Evolutionary conservation across 23 tunicate species (phyloP).

Genomic region (Clavelina lepadiformis): DNA sequence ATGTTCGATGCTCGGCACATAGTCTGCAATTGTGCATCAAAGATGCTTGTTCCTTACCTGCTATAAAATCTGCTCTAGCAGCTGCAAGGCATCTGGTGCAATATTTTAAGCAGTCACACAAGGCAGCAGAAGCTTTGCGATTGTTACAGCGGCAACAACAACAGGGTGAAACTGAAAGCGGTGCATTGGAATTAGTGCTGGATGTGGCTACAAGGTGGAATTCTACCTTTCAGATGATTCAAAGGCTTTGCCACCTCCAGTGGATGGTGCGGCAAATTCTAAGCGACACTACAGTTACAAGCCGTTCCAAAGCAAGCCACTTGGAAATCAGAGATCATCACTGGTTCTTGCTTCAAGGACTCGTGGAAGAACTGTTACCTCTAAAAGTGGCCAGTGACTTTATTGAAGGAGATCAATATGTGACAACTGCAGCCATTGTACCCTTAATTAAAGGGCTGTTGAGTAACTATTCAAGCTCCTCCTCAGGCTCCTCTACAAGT

Average conservation of each 20-base stretch:
- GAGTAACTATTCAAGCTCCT: no score
- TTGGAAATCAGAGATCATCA: slow-evolving; percentile 26
- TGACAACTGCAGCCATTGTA: neutral
- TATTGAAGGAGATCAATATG: neutral
- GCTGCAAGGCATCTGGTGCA: slow-evolving; percentile 18
- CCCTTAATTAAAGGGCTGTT: no score
- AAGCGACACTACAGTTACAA: slow-evolving; percentile 10
- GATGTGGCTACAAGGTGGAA: slow-evolving; percentile 38
- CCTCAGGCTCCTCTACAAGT: no score
- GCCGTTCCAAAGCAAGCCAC: neutral
- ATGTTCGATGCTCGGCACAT: slow-evolving; percentile 5
- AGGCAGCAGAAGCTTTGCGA: slow-evolving; percentile 8
- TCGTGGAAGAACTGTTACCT: neutral
- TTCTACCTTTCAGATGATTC: slow-evolving; percentile 11
- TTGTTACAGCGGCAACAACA: neutral
- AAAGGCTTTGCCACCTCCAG: slow-evolving; percentile 28
- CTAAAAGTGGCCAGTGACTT: neutral
- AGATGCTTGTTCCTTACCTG: neutral
- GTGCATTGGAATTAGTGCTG: slow-evolving; percentile 8
- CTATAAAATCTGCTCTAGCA: slow-evolving; percentile 4
- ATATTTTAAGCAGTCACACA: slow-evolving; percentile 3
- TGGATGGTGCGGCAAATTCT: slow-evolving; percentile 16
- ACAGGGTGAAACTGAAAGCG: neutral
- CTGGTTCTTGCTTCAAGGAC: slow-evolving; percentile 28
- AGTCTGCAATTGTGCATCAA: slow-evolving; percentile 4